Evolutionary conservation across 2,888 invertebrate genomes (phyloP), one percentile per base, ranked within the genome.

Genomic region (Eumacrocentrus americanus): DNA sequence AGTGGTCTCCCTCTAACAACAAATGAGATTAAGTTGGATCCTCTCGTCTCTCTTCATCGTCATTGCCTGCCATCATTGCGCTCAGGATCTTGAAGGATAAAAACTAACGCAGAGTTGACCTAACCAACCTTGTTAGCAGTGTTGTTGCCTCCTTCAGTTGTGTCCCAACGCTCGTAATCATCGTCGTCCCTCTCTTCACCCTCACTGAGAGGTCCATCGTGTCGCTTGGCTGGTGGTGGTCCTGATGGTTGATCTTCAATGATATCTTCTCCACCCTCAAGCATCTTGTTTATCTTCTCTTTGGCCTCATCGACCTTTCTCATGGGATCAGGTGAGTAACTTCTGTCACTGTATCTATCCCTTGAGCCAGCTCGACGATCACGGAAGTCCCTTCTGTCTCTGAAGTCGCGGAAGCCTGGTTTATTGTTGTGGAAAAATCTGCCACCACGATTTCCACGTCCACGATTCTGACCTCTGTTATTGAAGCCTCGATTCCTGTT

Each of bases 371-470:
- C 85, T 67, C 84, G 84, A 40, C 90, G 84, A 54, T 89, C 89
- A 66, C 87, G 82, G 57, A 88, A 87, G 67, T 84, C 84, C 48
- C 89, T 83, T 3, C 88, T 81, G 72, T 88, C 89, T 60, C 89
- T 84, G 80, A 88, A 89, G 75, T 89, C 89, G 29, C 90, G 85
- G 80, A 87, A 89, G 35, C 83, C 73, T 20, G 70, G 71, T 38
- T 75, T 74, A 60, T 81, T 81, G 54, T 76, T 74, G 62, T 79
- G 77, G 71, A 81, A 81, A 67, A 75, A 81, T 48, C 81, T 67
- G 6, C 78, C 77, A 3, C 71, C 54, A 53, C 42, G 67, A 40
- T 64, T 52, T 5, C 67, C 64, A 6, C 70, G 63, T 5, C 69
- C 60, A 0, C 76, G 72, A 6, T 68, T 64, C 9, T 76, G 74